Evolutionary conservation across 2,888 invertebrate genomes (phyloP).

Genomic region (Netelia virgata): DNA sequence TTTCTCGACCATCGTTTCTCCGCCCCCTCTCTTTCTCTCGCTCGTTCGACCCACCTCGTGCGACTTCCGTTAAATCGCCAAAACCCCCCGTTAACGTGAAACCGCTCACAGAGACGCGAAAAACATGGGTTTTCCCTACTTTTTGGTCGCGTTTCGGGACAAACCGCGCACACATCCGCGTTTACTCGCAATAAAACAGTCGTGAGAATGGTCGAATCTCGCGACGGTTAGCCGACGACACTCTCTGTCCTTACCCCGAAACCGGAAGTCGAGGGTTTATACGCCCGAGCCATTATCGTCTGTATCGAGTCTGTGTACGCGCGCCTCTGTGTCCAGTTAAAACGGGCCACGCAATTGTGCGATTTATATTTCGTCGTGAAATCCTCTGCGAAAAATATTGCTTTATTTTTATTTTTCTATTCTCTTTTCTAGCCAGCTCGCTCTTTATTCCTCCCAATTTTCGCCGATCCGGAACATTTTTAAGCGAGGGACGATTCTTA

Average conservation of each 20-base stretch:
- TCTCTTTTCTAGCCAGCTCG: too few relatives aligned
- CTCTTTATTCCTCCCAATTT: too few relatives aligned
- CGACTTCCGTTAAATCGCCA: constrained; percentile 44
- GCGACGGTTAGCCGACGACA: neutral
- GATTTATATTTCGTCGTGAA: neutral
- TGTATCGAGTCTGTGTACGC: neutral
- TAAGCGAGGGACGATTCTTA: too few relatives aligned
- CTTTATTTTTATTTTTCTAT: neutral
- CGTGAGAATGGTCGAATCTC: constrained; percentile 22
- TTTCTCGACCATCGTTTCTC: constrained; percentile 29
- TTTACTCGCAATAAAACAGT: constrained; percentile 36
- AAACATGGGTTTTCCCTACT: constrained; percentile 48
- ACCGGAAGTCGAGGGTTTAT: constrained; percentile 34
- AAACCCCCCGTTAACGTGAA: constrained; percentile 2
- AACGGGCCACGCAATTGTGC: too few relatives aligned
- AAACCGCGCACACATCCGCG: neutral
- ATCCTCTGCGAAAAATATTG: neutral
- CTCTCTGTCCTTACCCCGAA: constrained; percentile 1
- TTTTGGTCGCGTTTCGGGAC: constrained; percentile 13
- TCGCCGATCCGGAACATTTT: too few relatives aligned
- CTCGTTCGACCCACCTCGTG: neutral
- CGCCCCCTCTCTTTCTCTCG: constrained; percentile 13
- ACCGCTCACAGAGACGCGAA: constrained; percentile 22
- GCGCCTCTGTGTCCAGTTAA: too few relatives aligned
- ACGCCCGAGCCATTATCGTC: constrained; percentile 34